Conservation (phyloP, 1,140 invertebrate species). For the Wasmannia auropunctata region DNA sequence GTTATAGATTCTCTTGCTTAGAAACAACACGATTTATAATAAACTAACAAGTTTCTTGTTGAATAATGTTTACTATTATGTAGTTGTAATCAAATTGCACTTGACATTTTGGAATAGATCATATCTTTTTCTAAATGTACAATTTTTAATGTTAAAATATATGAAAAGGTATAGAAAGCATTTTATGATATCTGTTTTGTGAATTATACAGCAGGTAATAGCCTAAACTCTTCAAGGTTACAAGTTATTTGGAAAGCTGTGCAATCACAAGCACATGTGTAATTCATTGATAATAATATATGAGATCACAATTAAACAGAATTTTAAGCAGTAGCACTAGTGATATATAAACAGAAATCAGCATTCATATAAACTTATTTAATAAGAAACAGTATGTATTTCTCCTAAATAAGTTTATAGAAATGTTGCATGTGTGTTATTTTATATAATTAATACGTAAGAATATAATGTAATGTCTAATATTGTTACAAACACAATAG, state of each 20-base stretch:
- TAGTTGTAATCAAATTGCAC: neutral
- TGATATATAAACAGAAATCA: neutral
- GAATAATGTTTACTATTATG: neutral
- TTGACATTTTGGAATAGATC: neutral
- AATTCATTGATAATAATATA: slow-evolving; percentile 62
- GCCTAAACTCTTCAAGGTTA: slow-evolving; percentile 70
- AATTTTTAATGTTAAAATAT: neutral
- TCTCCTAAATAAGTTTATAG: too few species aligned
- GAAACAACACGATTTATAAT: slow-evolving; percentile 4
- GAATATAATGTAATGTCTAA: neutral
- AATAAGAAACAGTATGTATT: neutral
- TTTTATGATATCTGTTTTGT: slow-evolving; percentile 16
- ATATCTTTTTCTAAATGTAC: neutral
- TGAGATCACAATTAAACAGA: slow-evolving; percentile 60
- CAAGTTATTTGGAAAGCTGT: slow-evolving; percentile 77
- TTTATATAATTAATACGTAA: neutral
- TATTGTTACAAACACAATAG: neutral
- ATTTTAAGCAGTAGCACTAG: slow-evolving; percentile 44
- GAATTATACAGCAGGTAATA: slow-evolving; percentile 54
- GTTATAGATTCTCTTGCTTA: neutral
- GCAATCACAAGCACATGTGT: slow-evolving; percentile 70
- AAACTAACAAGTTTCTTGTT: neutral
- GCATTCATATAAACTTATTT: neutral
- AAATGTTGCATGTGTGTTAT: neutral
- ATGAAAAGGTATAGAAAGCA: neutral